Evolutionary conservation across 23 tunicate species (phyloP).

Genomic region (Botrylloides violaceus): DNA sequence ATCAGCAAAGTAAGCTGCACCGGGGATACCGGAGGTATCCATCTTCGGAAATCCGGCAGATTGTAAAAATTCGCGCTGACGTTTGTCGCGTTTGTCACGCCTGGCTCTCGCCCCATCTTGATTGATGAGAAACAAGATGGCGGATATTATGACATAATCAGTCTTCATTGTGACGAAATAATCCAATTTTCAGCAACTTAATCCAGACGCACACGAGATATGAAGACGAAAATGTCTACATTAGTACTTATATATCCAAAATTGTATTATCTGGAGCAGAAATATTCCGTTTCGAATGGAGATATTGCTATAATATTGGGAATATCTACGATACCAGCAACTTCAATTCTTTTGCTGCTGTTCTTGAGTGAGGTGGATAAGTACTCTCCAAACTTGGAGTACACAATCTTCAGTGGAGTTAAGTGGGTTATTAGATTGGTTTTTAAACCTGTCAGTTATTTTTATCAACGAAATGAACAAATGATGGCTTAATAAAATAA

Average conservation of each 20-base stretch:
- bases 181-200: too few species aligned
- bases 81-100: too few species aligned
- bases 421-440: background rate
- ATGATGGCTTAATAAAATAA: too few species aligned
- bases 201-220: too few species aligned
- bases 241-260: background rate
- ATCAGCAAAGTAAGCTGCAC: conserved; percentile 15
- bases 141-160: background rate
- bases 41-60: background rate
- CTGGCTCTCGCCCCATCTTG: background rate
- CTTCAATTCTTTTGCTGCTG: background rate
- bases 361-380: background rate
- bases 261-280: too few species aligned
- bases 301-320: background rate
- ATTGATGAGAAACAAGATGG: background rate
- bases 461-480: too few species aligned
- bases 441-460: background rate
- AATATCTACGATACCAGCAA: background rate
- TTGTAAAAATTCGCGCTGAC: background rate
- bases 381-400: background rate
- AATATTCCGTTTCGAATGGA: background rate
- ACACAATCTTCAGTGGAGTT: background rate
- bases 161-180: conserved; percentile 11
- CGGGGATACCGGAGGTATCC: background rate
- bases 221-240: too few species aligned